These are phyloP conservation scores for Gymnarchus niloticus DNA, from an alignment of 2,113 vertebrate species.

Conservation along the genomic window DNA sequence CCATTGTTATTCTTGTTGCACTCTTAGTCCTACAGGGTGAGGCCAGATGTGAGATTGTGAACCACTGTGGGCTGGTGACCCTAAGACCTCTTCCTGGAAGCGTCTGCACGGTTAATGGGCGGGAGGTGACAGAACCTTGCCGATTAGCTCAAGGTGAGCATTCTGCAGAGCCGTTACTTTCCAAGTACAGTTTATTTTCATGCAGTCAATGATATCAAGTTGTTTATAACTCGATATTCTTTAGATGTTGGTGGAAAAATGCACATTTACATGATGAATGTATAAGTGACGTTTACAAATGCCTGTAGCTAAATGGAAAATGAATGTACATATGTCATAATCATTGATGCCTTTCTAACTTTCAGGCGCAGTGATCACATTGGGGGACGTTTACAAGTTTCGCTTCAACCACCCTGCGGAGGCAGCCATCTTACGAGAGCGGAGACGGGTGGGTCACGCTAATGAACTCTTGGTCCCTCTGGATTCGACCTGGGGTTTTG, in stretches of 20 bases:
- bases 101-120: constrained; percentile 76
- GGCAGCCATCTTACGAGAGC: constrained; percentile 79
- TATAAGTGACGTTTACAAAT: neutral
- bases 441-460: constrained; percentile 71
- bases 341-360: constrained; percentile 27
- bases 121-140: constrained; percentile 70
- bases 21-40: constrained; percentile 74
- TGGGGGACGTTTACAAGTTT: constrained; percentile 83
- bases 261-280: too few species aligned
- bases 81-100: constrained; percentile 68
- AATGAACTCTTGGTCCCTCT: neutral
- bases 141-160: constrained; percentile 83
- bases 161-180: neutral
- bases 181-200: neutral
- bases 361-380: constrained; percentile 78
- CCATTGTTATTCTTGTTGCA: constrained; percentile 11
- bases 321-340: neutral
- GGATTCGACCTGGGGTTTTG: neutral
- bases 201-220: neutral
- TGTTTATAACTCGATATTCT: too few species aligned
- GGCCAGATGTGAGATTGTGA: constrained; percentile 79
- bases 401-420: constrained; percentile 94
- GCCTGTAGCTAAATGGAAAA: neutral
- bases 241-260: too few species aligned
- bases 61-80: constrained; percentile 73